Evolutionary conservation across 1,140 invertebrate genomes (phyloP), one percentile per base, ranked within the genome.

Genomic region (Brachionus asplanchnoidis): DNA sequence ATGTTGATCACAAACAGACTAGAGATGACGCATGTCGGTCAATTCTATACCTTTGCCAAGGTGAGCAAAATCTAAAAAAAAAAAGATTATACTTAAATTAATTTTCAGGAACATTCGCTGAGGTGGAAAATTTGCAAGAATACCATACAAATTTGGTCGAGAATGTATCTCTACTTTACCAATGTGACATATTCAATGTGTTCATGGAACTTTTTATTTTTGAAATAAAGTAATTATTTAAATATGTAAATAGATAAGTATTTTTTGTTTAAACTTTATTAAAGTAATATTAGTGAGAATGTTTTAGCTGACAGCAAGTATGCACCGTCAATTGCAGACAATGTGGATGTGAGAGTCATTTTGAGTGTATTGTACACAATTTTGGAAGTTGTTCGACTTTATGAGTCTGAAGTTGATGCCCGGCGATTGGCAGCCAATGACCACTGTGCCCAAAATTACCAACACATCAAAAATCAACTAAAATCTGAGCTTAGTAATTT

Each of bases 281-380:
- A 46, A 53, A 42, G 77, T 42, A 56, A 68, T 26, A 32, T 86
- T 88, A 92, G 85, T 86, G 94, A 93, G 87, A 94, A 94, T 89
- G 92, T 92, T 80, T 92, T 93, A 60, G 93, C 93, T 82, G 92
- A 93, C 87, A 92, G 94, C 85, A 97, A 97, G 91, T 92, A 95
- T 85, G 93, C 95, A 85, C 94, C 97, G 50, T 96, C 95, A 85
- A 91, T 97, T 85, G 93, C 93, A 46, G 96, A 98, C 91, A 97
- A 95, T 14, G 93, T 93, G 28, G 95, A 98, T 88, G 91, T 99
- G 68, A 92, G 96, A 87, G 92, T 97, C 8, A 95, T 98, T 86
- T 90, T 98, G 14, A 97, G 94, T 86, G 94, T 98, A 84, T 90
- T 99, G 23, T 98, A 98, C 88, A 95, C 95, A 65, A 95, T 98